phyloP scores from a whole-genome alignment of 2,888 invertebrate genomes.

The Sisyra terminalis region DNA sequence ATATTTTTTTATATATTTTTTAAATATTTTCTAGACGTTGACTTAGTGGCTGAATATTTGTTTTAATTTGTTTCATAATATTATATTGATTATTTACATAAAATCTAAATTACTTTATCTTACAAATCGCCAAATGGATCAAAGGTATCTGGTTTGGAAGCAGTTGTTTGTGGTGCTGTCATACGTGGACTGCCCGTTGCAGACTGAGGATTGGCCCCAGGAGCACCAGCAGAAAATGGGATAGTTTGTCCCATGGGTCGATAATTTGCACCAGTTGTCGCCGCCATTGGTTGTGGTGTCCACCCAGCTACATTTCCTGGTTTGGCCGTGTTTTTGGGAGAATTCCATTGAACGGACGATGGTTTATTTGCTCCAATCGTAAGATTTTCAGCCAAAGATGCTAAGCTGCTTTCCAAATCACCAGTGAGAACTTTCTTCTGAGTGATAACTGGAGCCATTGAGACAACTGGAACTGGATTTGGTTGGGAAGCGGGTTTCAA shows the following conservation, averaged over 20 bases:
- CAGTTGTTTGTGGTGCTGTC: slow-evolving; percentile 16
- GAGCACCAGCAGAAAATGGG: slow-evolving; percentile 13
- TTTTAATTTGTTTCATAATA: neutral
- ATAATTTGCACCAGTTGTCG: slow-evolving; percentile 69
- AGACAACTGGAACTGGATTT: slow-evolving; percentile 16
- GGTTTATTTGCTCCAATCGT: slow-evolving; percentile 57
- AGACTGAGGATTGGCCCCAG: slow-evolving; percentile 11
- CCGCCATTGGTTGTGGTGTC: slow-evolving; percentile 78
- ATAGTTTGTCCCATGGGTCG: slow-evolving; percentile 49
- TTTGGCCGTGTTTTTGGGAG: slow-evolving; percentile 52
- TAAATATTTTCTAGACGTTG: too few species aligned
- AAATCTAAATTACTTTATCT: slow-evolving; percentile 11
- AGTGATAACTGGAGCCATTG: slow-evolving; percentile 22
- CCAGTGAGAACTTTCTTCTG: slow-evolving; percentile 58
- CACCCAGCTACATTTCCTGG: slow-evolving; percentile 64
- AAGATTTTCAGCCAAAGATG: slow-evolving; percentile 84
- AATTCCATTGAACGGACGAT: slow-evolving; percentile 69
- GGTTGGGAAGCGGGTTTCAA: slow-evolving; percentile 34
- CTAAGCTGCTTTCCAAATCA: slow-evolving; percentile 86
- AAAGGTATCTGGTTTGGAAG: slow-evolving; percentile 19
- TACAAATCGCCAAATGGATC: slow-evolving; percentile 29
- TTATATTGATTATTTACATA: slow-evolving; percentile 2
- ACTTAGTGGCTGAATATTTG: too few species aligned
- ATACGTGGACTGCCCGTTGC: slow-evolving; percentile 21
- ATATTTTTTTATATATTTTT: too few species aligned